These are phyloP conservation scores for Asobara japonica DNA, from an alignment of 1,140 invertebrate genomes.

Conservation along the genomic window DNA sequence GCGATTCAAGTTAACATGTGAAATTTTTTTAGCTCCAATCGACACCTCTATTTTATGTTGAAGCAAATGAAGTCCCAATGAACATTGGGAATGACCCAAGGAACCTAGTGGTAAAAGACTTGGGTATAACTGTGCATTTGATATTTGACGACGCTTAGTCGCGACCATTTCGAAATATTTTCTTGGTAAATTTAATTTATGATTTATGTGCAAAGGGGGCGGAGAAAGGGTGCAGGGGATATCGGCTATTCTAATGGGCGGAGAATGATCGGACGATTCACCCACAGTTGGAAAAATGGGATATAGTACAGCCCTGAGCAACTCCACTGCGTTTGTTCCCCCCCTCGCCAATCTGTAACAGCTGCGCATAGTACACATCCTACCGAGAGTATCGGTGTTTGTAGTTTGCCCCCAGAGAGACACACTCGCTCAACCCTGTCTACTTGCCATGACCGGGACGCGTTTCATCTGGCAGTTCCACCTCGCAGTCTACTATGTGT, in stretches of 20 bases:
- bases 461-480: neutral
- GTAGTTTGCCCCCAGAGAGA: neutral
- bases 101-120: too few relatives aligned
- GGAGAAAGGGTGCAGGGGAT: neutral
- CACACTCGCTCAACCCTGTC: neutral
- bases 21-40: too few relatives aligned
- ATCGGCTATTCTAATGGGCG: too few relatives aligned
- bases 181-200: neutral
- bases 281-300: neutral
- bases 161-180: neutral
- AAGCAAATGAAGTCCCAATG: too few relatives aligned
- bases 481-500: neutral
- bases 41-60: too few relatives aligned
- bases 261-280: too few relatives aligned
- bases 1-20: too few relatives aligned
- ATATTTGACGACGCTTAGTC: too few relatives aligned
- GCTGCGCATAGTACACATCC: slow-evolving; percentile 34
- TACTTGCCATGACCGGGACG: neutral
- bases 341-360: slow-evolving; percentile 33
- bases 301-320: slow-evolving; percentile 22
- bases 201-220: neutral
- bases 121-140: neutral
- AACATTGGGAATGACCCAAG: too few relatives aligned
- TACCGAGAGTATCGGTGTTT: neutral
- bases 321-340: slow-evolving; percentile 16